phyloP scores from a whole-genome alignment of 2,113 vertebrate genomes.

The Pantherophis guttatus region DNA sequence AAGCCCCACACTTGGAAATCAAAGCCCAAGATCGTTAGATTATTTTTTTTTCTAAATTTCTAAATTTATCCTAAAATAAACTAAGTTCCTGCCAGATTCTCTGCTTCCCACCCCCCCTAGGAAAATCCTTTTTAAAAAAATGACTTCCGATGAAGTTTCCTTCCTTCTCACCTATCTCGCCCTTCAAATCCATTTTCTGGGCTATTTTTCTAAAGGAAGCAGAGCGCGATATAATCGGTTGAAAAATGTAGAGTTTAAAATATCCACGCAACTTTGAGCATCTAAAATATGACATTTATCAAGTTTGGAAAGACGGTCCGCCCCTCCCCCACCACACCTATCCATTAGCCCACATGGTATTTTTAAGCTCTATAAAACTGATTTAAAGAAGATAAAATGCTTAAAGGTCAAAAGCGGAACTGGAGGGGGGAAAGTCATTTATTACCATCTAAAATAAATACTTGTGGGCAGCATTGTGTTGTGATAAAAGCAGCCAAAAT shows the following conservation, averaged over 20 bases:
- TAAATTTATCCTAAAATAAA: neutral
- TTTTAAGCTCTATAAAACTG: neutral
- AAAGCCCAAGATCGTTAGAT: neutral
- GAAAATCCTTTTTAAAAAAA: neutral
- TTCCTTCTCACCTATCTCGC: neutral
- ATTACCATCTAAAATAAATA: conserved; percentile 10
- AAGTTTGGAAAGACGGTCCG: neutral
- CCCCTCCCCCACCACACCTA: accelerated
- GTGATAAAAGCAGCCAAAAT: neutral
- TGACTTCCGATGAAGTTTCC: neutral
- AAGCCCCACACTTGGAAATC: neutral
- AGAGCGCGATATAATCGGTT: neutral
- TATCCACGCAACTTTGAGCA: neutral
- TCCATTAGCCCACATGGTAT: no score
- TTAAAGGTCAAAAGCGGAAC: neutral
- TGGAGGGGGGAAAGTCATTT: neutral
- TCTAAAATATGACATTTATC: neutral
- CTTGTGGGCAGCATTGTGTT: neutral
- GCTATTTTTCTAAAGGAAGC: neutral
- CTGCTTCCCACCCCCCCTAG: neutral
- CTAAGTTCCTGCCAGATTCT: neutral
- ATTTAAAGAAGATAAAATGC: neutral
- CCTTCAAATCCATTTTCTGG: neutral
- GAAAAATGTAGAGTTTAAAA: neutral
- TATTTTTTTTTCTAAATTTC: neutral